These are phyloP conservation scores for Eriocheir sinensis DNA, from an alignment of 1,140 invertebrate genomes.

Conservation along the genomic window DNA sequence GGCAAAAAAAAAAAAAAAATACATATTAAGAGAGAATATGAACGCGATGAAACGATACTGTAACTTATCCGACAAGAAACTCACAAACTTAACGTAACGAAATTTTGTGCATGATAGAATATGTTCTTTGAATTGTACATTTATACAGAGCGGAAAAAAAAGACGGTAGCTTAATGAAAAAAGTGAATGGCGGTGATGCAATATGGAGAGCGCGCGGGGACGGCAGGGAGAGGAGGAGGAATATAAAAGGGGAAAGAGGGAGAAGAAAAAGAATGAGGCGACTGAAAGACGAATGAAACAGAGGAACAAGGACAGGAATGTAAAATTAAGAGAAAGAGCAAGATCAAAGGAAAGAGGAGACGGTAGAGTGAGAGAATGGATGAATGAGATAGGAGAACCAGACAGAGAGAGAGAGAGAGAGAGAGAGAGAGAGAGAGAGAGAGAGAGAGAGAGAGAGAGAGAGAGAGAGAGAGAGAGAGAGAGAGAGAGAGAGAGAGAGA, in stretches of 20 bases:
- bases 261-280: neutral
- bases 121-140: neutral
- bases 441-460: no score
- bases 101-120: no score
- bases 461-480: no score
- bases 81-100: no score
- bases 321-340: slow-evolving; percentile 18
- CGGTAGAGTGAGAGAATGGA: neutral
- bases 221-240: neutral
- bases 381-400: no score
- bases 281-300: neutral
- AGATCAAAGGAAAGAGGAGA: slow-evolving; percentile 2
- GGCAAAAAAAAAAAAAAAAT: no score
- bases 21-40: neutral
- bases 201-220: neutral
- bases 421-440: no score
- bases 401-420: no score
- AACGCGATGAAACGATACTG: no score
- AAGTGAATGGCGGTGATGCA: neutral
- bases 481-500: no score
- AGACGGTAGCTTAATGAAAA: no score
- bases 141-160: neutral
- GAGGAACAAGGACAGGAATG: neutral
- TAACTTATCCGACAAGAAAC: no score
- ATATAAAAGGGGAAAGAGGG: neutral